Percentiles rank a stretch among this genome's conserved stretches.
Evolutionary conservation across 2,888 invertebrate species (phyloP).

Genomic region (Apamea monoglypha): DNA sequence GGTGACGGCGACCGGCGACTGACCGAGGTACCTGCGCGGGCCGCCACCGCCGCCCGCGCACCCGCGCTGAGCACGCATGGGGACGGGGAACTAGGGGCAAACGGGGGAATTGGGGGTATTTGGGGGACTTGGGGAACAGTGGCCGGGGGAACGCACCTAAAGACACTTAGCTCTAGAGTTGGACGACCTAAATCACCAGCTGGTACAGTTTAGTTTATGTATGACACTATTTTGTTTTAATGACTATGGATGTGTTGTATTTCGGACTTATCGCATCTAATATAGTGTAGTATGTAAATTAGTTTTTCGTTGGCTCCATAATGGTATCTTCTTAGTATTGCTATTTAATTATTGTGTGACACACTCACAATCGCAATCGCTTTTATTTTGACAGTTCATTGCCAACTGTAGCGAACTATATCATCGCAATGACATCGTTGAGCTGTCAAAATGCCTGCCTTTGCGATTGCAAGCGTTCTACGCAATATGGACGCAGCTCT

Average conservation of each 20-base stretch:
- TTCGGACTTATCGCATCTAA: conserved; percentile 25
- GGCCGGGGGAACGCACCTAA: conserved; percentile 54
- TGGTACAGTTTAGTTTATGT: conserved; percentile 44
- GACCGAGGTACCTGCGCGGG: conserved; percentile 91
- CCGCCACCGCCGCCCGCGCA: conserved; percentile 85
- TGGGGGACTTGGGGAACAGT: conserved; percentile 14
- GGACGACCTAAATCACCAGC: conserved; percentile 51
- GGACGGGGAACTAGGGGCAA: conserved; percentile 51
- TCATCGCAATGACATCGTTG: conserved; percentile 3
- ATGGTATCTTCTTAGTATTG: neutral
- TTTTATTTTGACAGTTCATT: conserved; percentile 9
- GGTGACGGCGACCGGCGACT: conserved; percentile 92
- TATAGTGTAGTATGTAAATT: conserved; percentile 40
- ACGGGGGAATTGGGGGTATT: conserved; percentile 26
- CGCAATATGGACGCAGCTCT: neutral
- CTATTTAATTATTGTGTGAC: neutral
- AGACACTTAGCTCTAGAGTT: conserved; percentile 54
- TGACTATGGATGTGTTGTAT: conserved; percentile 33
- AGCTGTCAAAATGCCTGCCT: conserved; percentile 1
- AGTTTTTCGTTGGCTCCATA: conserved; percentile 21
- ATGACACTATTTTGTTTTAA: conserved; percentile 41
- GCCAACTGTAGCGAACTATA: neutral
- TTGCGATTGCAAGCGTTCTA: neutral
- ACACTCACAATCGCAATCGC: neutral
- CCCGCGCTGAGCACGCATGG: conserved; percentile 78